A percentile compares a stretch with the other conserved stretches of the same genome.
phyloP scores from a whole-genome alignment of 2,797 vertebrate species.

The Bradypus variegatus region DNA sequence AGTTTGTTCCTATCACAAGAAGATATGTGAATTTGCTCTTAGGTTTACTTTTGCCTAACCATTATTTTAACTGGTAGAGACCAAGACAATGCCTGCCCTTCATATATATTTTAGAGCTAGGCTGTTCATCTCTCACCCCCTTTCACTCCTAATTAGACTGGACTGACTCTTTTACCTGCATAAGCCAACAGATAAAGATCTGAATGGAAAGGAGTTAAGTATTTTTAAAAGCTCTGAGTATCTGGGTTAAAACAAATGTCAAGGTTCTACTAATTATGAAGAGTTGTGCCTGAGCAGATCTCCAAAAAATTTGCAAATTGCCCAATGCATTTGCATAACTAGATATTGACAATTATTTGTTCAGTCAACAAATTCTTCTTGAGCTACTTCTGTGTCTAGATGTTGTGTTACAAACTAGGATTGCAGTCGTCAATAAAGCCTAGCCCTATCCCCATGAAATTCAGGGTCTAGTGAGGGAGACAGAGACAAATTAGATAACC shows the following conservation, averaged over 20 bases:
- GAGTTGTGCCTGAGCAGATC: slow-evolving; percentile 38
- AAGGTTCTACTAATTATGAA: background rate
- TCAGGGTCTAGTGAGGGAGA: background rate
- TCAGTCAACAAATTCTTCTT: background rate
- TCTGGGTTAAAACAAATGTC: slow-evolving; percentile 41
- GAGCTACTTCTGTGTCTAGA: slow-evolving; percentile 1
- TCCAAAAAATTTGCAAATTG: background rate
- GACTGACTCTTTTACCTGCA: slow-evolving; percentile 19
- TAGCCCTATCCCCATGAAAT: background rate
- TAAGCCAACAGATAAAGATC: slow-evolving; percentile 45
- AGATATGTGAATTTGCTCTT: background rate
- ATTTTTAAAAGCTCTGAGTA: slow-evolving; percentile 21
- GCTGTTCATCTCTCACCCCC: background rate
- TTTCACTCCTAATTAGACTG: slow-evolving; percentile 13
- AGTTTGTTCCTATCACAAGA: background rate
- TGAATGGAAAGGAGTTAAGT: background rate
- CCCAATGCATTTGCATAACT: background rate
- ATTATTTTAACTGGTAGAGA: background rate
- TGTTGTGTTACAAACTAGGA: background rate
- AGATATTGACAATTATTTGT: background rate
- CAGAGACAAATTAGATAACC: background rate
- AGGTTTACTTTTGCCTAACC: background rate
- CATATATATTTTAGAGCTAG: fast-evolving
- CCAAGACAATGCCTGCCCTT: background rate
- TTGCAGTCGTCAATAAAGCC: background rate